These are phyloP conservation scores for Tragulus kanchil DNA, from an alignment of 2,113 vertebrate species.

Conservation along the genomic window DNA sequence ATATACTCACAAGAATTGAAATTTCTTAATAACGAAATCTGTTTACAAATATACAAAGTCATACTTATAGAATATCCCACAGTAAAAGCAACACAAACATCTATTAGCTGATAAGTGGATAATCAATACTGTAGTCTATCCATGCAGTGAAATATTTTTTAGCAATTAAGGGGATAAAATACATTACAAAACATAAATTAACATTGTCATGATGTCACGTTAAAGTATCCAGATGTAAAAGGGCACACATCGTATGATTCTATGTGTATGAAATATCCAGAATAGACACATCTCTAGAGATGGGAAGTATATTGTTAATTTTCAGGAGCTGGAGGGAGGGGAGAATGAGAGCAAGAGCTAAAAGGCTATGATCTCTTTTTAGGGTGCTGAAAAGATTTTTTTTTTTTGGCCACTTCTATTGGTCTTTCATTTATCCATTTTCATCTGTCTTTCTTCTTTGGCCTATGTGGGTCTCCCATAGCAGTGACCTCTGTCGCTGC, in stretches of 20 bases:
- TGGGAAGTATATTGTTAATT: background rate
- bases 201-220: background rate
- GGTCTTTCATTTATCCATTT: no score
- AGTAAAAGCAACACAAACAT: background rate
- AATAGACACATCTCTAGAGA: background rate
- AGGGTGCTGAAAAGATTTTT: background rate
- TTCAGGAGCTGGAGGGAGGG: background rate
- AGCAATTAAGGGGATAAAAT: background rate
- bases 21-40: background rate
- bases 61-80: background rate
- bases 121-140: background rate
- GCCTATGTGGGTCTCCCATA: no score
- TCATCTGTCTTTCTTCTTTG: no score
- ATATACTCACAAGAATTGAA: background rate
- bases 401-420: no score
- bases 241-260: background rate
- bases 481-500: no score
- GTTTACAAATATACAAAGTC: background rate
- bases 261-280: background rate
- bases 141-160: background rate
- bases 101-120: background rate
- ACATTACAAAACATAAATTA: background rate
- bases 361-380: background rate
- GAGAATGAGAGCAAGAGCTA: background rate
- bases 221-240: background rate